Evolutionary conservation across 2,888 invertebrate species (phyloP).

Genomic region (Drosophila birchii): DNA sequence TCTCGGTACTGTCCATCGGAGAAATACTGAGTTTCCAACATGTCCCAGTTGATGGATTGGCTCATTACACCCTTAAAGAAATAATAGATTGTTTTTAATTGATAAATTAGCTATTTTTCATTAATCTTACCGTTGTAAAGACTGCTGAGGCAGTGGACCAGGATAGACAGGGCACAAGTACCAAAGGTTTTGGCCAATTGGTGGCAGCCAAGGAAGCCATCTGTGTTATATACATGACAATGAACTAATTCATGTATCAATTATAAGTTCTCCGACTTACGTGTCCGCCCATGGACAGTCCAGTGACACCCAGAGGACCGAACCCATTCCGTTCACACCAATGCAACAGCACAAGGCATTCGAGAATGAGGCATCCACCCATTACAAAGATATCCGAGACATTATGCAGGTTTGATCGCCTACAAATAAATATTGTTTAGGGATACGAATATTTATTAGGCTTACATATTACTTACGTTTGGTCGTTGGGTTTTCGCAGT

Average conservation of each 20-base stretch:
- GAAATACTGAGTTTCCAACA: constrained; percentile 94
- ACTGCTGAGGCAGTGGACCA: constrained; percentile 99
- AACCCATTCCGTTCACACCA: constrained; percentile 97
- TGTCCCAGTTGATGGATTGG: constrained; percentile 96
- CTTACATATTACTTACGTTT: constrained; percentile 87
- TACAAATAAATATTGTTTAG: constrained; percentile 76
- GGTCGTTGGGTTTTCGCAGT: constrained; percentile 93
- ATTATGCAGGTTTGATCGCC: constrained; percentile 95
- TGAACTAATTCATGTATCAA: background rate
- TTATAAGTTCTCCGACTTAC: constrained; percentile 86
- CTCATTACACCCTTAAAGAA: constrained; percentile 94
- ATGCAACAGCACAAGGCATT: constrained; percentile 95
- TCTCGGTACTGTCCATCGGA: constrained; percentile 92
- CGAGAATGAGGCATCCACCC: constrained; percentile 98
- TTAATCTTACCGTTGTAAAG: constrained; percentile 91
- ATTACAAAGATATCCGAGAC: constrained; percentile 99
- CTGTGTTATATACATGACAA: constrained; percentile 85
- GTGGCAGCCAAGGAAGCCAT: constrained; percentile 99
- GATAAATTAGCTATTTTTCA: background rate
- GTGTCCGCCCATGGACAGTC: constrained; percentile 99
- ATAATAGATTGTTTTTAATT: background rate
- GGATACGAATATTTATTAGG: background rate
- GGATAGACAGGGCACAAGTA: constrained; percentile 97
- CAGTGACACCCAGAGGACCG: constrained; percentile 97
- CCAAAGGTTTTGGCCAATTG: constrained; percentile 97